Percentiles rank a stretch among this genome's conserved stretches.
These are phyloP conservation scores for Siniperca obscura DNA, from an alignment of 2,797 vertebrate genomes.

Conservation along the genomic window DNA sequence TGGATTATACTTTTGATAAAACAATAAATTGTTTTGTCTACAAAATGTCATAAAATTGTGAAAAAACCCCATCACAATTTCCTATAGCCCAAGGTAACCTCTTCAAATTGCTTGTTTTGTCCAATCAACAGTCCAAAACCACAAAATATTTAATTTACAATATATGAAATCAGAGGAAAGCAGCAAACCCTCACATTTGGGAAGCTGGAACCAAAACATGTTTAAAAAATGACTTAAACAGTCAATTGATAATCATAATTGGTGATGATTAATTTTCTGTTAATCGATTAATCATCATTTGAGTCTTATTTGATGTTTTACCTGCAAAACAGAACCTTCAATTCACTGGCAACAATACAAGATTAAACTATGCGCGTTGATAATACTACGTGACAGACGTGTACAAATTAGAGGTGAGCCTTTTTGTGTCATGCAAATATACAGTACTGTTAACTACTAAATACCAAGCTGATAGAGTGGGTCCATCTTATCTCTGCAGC, in stretches of 20 bases:
- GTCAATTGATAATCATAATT: background rate
- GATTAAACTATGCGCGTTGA: background rate
- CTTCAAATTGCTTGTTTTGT: background rate
- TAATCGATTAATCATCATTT: background rate
- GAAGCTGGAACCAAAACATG: background rate
- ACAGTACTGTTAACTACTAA: constrained; percentile 6
- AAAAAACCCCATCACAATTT: background rate
- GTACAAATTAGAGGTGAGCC: background rate
- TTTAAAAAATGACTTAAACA: background rate
- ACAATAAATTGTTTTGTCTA: background rate
- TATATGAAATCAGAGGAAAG: background rate
- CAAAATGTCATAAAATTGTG: background rate
- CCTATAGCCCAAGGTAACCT: background rate
- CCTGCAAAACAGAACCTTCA: background rate
- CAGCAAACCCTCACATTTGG: background rate
- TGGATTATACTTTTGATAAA: background rate
- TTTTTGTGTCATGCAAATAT: constrained; percentile 8
- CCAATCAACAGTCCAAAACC: background rate
- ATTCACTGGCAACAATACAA: background rate
- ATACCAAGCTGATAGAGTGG: constrained; percentile 20
- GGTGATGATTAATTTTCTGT: background rate
- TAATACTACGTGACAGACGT: background rate
- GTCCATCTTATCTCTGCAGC: constrained; percentile 59
- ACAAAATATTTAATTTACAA: background rate
- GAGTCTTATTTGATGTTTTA: background rate